Evolutionary conservation across 2,888 invertebrate genomes (phyloP), one percentile per base, ranked within the genome.

Genomic region (Enoplolaimus lenunculus): DNA sequence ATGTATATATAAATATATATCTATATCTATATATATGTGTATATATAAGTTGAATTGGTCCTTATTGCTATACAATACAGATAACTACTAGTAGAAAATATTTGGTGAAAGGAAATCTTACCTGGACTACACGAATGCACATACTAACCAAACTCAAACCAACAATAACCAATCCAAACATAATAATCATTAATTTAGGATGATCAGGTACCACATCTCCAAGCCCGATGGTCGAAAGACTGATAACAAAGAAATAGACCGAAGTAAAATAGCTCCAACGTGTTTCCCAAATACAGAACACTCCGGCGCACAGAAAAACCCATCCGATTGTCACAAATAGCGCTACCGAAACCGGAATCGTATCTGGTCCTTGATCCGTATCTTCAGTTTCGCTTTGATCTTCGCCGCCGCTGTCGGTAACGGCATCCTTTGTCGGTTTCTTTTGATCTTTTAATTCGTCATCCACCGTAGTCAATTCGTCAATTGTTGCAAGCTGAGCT

Each of bases 241-340:
- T 75, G 71, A 83, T 81, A 74, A 83, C 83, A 73, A 84, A 81
- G 75, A 84, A 84, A 75, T 84, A 83, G 73, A 82, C 78, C 2
- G 81, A 80, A 68, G 81, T 80, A 21, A 80, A 75, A 73, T 81
- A 82, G 29, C 75, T 78, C 83, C 83, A 84, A 35, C 60, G 35
- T 31, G 88, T 87, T 81, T 95, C 94, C 91, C 93, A 94, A 78
- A 88, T 84, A 1, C 89, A 87, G 82, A 97, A 97, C 68, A 97
- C 85, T 79, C 90, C 85, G 1, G 93, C 93, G 33, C 95, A 95
- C 72, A 91, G 90, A 79, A 91, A 87, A 71, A 91, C 88, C 81
- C 90, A 89, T 79, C 89, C 88, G 75, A 92, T 87, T 86, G 94
- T 91, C 75, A 93, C 89, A 69, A 89, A 86, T 33, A 93, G 84